Evolutionary conservation across 2,797 vertebrate species (phyloP), one percentile per base, ranked within the genome.

Genomic region (Garrulus glandarius): DNA sequence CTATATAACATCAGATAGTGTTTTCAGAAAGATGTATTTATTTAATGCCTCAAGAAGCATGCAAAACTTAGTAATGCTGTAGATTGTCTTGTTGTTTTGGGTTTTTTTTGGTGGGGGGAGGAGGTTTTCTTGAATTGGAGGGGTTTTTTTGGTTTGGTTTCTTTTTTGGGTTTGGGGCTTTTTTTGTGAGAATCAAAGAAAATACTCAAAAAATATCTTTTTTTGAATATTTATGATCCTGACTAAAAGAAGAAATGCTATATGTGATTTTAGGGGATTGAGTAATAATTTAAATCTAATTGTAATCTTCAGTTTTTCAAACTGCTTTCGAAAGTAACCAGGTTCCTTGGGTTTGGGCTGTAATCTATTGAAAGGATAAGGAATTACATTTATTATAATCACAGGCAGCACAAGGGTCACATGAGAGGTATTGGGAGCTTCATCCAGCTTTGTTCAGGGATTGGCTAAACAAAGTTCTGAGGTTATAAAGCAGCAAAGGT

Each of bases 401-500:
- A 32, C 49, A 65, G 46, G 29, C 57, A 77, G 65, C 26, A 27
- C 50, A 75, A 71, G 93, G 55, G 69, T 93, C 70, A 77, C 30
- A 20, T 57, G 53, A 60, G 68, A 70, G 63, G 15, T 74, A 47
- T 15, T 32, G 27, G 29, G 57, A 87, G 12, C 70, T 96, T 93
- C 81, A 89, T 61, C 49, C 26, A 74, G 27, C 21, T 84, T 93
- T 95, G 72, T 75, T 94, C 44, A 36, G 61, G 27, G 43, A 75
- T 43, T 81, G 77, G n/a, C 55, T 53, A 80, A 89, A 55, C 52
- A 44, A 76, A 65, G 61, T 86, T 89, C 63, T 76, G 59, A 92
- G 70, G 60, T 89, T 95, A 70, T 75, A 59, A 88, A 92, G 78
- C 49, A 76, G 43, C 89, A 65, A 94, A 93, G 60, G 65, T 82